Percentiles rank a stretch among this genome's conserved stretches.
Conservation (phyloP, 1,140 invertebrate species). For the Drosophila lini region DNA sequence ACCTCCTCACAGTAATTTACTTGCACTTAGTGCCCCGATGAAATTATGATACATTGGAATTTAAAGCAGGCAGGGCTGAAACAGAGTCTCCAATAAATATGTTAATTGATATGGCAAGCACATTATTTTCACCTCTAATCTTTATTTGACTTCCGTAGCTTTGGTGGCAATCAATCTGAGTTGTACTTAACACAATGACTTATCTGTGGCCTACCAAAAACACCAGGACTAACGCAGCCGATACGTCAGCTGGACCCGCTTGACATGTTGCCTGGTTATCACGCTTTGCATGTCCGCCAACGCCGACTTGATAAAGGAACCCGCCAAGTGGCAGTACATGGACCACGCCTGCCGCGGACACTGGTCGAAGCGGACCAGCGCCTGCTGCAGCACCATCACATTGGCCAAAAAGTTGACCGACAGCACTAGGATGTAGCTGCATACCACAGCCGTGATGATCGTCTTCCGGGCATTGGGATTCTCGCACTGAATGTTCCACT, state of each 20-base stretch:
- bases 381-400: slow-evolving; percentile 32
- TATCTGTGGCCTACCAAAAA: background rate
- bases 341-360: slow-evolving; percentile 19
- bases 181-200: background rate
- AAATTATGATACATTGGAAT: slow-evolving; percentile 22
- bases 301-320: slow-evolving; percentile 7
- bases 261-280: background rate
- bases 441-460: slow-evolving; percentile 9
- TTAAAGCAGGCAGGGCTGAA: background rate
- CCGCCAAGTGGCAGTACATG: slow-evolving; percentile 32
- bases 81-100: background rate
- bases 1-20: slow-evolving; percentile 21
- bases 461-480: background rate
- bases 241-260: background rate
- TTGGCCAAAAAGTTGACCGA: slow-evolving; percentile 28
- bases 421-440: slow-evolving; percentile 10
- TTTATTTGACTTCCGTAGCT: background rate
- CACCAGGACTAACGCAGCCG: slow-evolving; percentile 11
- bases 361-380: slow-evolving; percentile 26
- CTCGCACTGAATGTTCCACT: slow-evolving; percentile 13
- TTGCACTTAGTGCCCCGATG: slow-evolving; percentile 4
- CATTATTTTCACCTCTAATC: background rate
- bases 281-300: background rate
- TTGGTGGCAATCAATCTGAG: background rate
- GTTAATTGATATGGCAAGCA: background rate